Base-by-base conservation (phyloP, 2,797 vertebrate species). In the Threskiornis aethiopicus region DNA sequence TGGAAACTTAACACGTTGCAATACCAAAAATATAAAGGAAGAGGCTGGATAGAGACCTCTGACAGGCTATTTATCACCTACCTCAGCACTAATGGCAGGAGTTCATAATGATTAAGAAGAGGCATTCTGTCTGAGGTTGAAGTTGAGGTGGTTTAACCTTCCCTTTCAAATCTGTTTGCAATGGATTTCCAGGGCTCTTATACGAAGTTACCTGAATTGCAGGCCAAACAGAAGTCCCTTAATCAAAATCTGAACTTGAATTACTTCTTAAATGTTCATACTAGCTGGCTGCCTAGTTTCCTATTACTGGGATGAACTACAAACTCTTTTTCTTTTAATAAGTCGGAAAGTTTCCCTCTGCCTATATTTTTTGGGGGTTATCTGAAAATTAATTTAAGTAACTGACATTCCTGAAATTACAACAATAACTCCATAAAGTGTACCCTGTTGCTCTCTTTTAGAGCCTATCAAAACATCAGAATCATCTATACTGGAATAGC, bases 31-130 rank as follows among this genome's bases (percentile, higher is more conserved):
- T 33, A 42, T 16, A 75, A 75, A 46, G 86, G 61, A 57, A 82
- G 84, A 66, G 2, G 81, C 64, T 78, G 76, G 69, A 71, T 49
- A 77, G 72, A 84, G 67, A 64, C 47, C 58, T 54, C 58, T 39
- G 93, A 69, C 83, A 89, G 84, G 86, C 21, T 19, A 66, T 81
- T 87, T 67, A 75, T 93, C 87, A 90, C 65, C 55, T 39, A 37
- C 84, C 70, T 73, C 84, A 44, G 82, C 83, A 85, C 88, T 83
- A 79, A 85, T 66, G 88, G 87, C 90, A 91, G 59, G 5, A 70
- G 82, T 47, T 89, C 87, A 76, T 73, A 64, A 57, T 35, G 51
- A 89, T 88, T 95, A 93, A 92, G 65, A 93, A 84, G 87, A 95
- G 42, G 72, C 46, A 75, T 89, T 92, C n/a, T 80, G 33, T 31